A percentile compares a stretch with the other conserved stretches of the same genome.
Conservation (phyloP, 30 jellyfish, hydroid and myxozoan genomes). For the Aurelia aurita region DNA sequence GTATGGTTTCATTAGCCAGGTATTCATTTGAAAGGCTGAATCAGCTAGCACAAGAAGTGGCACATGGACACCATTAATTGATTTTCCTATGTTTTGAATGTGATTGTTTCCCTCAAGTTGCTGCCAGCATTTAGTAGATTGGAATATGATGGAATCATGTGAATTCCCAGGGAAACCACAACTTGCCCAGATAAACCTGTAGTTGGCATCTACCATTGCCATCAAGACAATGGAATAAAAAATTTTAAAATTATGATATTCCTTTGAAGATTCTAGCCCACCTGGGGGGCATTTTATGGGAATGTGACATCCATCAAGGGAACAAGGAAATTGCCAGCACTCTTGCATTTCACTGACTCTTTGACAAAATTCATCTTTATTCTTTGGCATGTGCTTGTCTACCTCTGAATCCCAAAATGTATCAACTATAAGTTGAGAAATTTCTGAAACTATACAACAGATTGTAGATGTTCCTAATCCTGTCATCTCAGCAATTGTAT, state of each 20-base stretch:
- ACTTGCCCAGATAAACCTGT: conserved; percentile 65
- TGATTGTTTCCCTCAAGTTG: conserved; percentile 43
- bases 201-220: conserved; percentile 74
- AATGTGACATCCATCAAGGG: too few species aligned
- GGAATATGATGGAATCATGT: conserved; percentile 57
- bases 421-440: background rate
- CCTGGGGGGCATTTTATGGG: too few species aligned
- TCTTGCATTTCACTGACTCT: background rate
- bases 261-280: too few species aligned
- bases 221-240: conserved; percentile 69
- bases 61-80: background rate
- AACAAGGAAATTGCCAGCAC: background rate
- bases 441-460: background rate
- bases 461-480: conserved; percentile 13
- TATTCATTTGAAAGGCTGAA: conserved; percentile 42
- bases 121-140: conserved; percentile 53
- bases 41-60: conserved; percentile 57
- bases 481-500: conserved; percentile 25
- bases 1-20: conserved; percentile 50
- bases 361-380: background rate
- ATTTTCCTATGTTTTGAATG: conserved; percentile 8
- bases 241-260: too few species aligned
- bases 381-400: background rate
- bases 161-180: conserved; percentile 74
- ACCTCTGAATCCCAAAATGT: background rate